These are phyloP conservation scores for Anguilla japonica DNA, from an alignment of 2,113 vertebrate genomes.

Conservation along the genomic window DNA sequence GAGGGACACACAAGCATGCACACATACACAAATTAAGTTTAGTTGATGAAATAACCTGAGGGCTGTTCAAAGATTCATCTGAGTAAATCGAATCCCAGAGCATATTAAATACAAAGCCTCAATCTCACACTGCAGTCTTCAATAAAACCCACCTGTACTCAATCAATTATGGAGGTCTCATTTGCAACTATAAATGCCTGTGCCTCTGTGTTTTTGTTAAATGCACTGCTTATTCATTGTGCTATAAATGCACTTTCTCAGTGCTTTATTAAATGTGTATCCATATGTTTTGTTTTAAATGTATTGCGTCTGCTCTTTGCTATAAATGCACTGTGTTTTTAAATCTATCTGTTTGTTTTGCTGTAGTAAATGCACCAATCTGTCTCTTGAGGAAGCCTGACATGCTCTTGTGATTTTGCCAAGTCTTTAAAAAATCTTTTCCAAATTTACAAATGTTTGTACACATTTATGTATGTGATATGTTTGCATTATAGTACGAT, in stretches of 20 bases:
- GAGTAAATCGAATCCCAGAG: constrained; percentile 61
- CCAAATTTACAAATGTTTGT: neutral
- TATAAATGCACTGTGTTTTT: neutral
- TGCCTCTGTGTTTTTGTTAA: constrained; percentile 53
- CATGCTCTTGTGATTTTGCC: no score
- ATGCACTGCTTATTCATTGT: constrained; percentile 25
- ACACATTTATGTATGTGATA: neutral
- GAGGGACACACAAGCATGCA: neutral
- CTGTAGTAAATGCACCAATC: neutral
- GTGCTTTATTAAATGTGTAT: constrained; percentile 47
- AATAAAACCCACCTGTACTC: constrained; percentile 68
- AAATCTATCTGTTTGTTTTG: neutral
- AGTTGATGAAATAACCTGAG: constrained; percentile 25
- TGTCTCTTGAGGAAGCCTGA: neutral
- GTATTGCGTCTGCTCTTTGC: neutral
- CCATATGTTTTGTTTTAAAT: neutral
- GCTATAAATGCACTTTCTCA: neutral
- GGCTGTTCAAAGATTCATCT: constrained; percentile 47
- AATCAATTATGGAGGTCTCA: constrained; percentile 67
- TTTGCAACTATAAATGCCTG: constrained; percentile 58
- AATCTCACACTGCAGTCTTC: constrained; percentile 54
- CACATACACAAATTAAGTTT: constrained; percentile 28
- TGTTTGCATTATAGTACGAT: neutral
- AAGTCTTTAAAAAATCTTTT: no score
- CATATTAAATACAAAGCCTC: constrained; percentile 68